Conservation (phyloP, 2,113 vertebrate species). For the Falcunculus frontatus region DNA sequence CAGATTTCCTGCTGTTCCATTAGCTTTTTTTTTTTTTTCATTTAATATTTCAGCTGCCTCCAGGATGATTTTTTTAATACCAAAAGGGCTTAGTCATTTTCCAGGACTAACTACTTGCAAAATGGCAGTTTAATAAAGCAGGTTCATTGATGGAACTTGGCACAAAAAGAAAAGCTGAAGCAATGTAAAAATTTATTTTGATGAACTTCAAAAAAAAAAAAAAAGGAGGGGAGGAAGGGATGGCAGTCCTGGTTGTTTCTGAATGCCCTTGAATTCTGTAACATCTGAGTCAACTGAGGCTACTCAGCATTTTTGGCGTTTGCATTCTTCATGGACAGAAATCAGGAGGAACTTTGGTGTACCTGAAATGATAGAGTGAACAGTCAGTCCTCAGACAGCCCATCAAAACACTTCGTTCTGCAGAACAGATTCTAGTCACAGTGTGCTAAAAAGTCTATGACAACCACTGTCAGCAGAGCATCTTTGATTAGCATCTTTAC, state of each 20-base stretch:
- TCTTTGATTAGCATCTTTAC: not conserved
- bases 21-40: not conserved
- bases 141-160: conserved; percentile 3
- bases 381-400: not conserved
- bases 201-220: not conserved
- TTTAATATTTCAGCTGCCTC: conserved; percentile 45
- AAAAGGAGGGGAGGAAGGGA: too few species aligned
- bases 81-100: conserved; percentile 54
- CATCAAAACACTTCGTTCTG: not conserved
- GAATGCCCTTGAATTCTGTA: not conserved
- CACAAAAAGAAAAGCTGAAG: conserved; percentile 13
- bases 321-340: not conserved
- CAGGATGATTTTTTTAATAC: conserved; percentile 46
- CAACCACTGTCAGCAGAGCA: not conserved
- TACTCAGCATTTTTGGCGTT: not conserved
- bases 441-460: not conserved
- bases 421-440: not conserved
- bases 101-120: conserved; percentile 57
- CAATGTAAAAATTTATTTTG: conserved; percentile 38
- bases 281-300: not conserved
- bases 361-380: not conserved
- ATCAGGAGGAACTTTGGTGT: not conserved
- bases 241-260: not conserved
- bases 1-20: conserved; percentile 27
- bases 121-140: conserved; percentile 60